Conservation (phyloP, 2,797 vertebrate species). For the Eleutherodactylus coqui region DNA sequence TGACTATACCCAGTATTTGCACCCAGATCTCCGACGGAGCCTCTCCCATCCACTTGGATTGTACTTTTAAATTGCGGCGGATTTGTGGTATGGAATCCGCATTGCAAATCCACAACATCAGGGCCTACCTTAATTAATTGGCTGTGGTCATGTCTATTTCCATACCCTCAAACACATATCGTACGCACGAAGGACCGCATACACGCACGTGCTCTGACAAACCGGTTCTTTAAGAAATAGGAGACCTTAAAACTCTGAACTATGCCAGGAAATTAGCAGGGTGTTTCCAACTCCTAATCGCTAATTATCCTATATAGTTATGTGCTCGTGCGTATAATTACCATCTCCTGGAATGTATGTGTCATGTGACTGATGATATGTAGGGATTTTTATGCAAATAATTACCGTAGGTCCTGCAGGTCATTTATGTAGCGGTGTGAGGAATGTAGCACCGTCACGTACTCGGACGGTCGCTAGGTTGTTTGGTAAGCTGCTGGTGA, state of each 20-base stretch:
- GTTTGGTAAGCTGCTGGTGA: not conserved
- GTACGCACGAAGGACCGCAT: not conserved
- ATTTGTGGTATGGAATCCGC: too few species aligned
- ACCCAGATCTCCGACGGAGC: too few species aligned
- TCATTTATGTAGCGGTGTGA: not conserved
- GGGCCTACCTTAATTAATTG: too few species aligned
- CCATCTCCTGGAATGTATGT: slow-evolving; percentile 6
- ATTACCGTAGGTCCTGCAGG: not conserved
- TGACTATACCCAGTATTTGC: too few species aligned
- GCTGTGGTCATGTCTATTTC: too few species aligned
- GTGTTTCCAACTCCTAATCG: slow-evolving; percentile 5
- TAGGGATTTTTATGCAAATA: not conserved
- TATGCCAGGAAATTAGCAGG: not conserved
- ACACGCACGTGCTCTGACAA: not conserved
- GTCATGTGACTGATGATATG: slow-evolving; percentile 6
- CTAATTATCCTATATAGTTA: not conserved
- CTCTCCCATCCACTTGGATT: too few species aligned
- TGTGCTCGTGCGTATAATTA: not conserved
- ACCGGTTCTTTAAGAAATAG: not conserved
- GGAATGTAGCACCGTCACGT: not conserved
- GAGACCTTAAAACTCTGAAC: not conserved
- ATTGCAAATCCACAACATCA: too few species aligned
- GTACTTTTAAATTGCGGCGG: too few species aligned
- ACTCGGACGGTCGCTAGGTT: not conserved
- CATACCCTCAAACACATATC: too few species aligned